Evolutionary conservation across 2,113 vertebrate species (phyloP), one percentile per base, ranked within the genome.

Genomic region (Passer domesticus): DNA sequence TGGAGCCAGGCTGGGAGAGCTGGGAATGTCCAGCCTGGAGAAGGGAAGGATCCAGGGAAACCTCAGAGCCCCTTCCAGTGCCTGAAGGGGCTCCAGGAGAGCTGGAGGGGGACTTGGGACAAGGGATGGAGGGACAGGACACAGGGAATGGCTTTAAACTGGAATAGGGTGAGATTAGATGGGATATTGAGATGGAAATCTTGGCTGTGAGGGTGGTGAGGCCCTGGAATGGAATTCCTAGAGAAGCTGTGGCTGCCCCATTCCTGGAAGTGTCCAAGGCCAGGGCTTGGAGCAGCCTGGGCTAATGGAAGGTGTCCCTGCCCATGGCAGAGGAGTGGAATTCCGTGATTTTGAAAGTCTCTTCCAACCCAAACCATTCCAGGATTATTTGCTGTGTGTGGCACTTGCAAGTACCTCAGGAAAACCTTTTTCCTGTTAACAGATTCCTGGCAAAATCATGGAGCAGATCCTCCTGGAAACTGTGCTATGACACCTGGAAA

Each of bases 151-250:
- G 18, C 15, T 84, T 74, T 3, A 1, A 3, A 56, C 0, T 60
- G 46, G 4, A 3, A 52, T 1, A 60, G 73, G 27, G 37, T 3
- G 1, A 6, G 22, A 1, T 0, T n/a, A 9, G 12, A 15, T 46
- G 39, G 47, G 39, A 70, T 70, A 9, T 30, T 55, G 49, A 21
- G 16, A 80, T 50, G 43, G 5, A 88, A 72, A 15, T 56, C 30
- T 2, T 30, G 0, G 0, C 2, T 70, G 9, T 0, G 58, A 56
- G 13, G 30, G 3, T 63, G 41, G 2, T 2, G 30, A 43, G 24
- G 25, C 0, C 0, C 4, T 63, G 35, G n/a, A 9, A 3, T 33
- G 8, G 22, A 52, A 62, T 19, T 78, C 3, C 21, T 23, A 30
- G 23, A 24, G n/a, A 5, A 78, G 1, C 15, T 69, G 63, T 46